Evolutionary conservation across 2,797 vertebrate species (phyloP).

Genomic region (Eremophila alpestris): DNA sequence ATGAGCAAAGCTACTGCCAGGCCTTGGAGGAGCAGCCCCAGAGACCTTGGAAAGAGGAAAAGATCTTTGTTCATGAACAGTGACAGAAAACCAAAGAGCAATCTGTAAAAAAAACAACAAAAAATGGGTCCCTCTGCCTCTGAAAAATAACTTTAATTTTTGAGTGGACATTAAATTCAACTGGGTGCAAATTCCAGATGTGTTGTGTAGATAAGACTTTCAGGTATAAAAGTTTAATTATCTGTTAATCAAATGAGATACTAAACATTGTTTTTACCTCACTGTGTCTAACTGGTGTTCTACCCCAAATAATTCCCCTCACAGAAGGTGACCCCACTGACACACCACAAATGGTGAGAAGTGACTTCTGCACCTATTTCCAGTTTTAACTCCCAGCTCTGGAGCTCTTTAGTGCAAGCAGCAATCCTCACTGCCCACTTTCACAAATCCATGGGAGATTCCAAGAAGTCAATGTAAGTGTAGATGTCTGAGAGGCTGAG

Average conservation of each 20-base stretch:
- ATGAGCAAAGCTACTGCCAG: constrained; percentile 95
- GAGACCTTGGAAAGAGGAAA: constrained; percentile 86
- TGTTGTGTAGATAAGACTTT: neutral
- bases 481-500: neutral
- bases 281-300: neutral
- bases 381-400: neutral
- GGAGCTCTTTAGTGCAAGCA: neutral
- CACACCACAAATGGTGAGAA: neutral
- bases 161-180: neutral
- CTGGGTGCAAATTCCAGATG: neutral
- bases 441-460: neutral
- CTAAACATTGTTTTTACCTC: neutral
- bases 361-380: neutral
- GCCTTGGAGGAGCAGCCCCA: constrained; percentile 94
- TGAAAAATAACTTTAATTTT: neutral
- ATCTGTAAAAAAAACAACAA: neutral
- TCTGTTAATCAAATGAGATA: neutral
- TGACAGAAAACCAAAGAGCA: neutral
- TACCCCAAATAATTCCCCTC: neutral
- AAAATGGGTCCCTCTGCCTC: accelerated
- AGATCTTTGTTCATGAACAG: neutral
- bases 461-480: neutral
- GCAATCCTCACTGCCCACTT: neutral
- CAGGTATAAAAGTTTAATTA: neutral
- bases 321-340: neutral